Evolutionary conservation across 2,888 invertebrate genomes (phyloP), one percentile per base, ranked within the genome.

Genomic region (Melanostoma scalare): DNA sequence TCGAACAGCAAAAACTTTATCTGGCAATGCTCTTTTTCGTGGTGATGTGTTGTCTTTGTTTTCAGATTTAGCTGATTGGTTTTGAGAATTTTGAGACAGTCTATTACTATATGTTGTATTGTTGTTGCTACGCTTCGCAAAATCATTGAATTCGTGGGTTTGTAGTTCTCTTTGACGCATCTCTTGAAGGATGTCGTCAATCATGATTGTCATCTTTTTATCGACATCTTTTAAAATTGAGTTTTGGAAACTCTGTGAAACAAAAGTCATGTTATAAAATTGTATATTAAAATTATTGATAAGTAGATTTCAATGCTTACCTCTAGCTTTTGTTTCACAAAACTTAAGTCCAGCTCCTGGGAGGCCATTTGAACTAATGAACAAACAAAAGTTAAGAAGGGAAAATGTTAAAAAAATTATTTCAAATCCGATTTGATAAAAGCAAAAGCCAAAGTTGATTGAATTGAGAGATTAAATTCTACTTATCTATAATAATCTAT

Each of bases 1-100:
- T 84, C 97, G 92, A 5, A 92, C 89, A n/a, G 93, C 89, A 89
- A 96, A 97, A 76, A 93, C 92, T 88, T 95, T 95, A 58, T 93
- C 93, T 10, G 93, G 93, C 30, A 94, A 86, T 3, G 80, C 67
- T 67, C 87, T 88, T 63, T 71, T 72, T 46, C 81, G 65, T 87
- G 88, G n/a, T 40, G 53, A 69, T 6, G 36, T 36, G 6, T 31
- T 31, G 30, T 87, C 88, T 72, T 89, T 90, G 8, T 35, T 50
- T 1, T 56, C 50, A 0, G 30, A 10, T 2, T 38, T 40, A 4
- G 35, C 42, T 30, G 61, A 42, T 35, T 65, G 44, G 8, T 42
- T 31, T 77, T 40, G 10, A 1, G 3, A 0, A 1, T 55, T 60
- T 63, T 73, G 74, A 6, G 36, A 75, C 5, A 74, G 58, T 55